Evolutionary conservation across 2,888 invertebrate genomes (phyloP), one percentile per base, ranked within the genome.

Genomic region (Reticulitermes lucifugus): DNA sequence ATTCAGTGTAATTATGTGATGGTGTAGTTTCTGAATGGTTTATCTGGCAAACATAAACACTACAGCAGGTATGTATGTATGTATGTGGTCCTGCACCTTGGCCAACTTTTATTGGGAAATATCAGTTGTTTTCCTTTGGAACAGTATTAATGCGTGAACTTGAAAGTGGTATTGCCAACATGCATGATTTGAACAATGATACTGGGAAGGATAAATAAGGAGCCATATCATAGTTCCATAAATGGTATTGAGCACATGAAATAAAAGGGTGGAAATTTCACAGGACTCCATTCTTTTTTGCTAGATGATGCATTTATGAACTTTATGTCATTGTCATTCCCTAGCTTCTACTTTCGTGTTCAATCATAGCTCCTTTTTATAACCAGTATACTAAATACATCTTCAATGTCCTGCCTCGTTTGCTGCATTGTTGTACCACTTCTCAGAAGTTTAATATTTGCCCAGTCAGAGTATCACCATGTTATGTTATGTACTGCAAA

Each of bases 71-170:
- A 21, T 51, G 14, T 12, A 51, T 51, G 51, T 51, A 14, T 51
- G 14, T 55, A 65, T 25, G 29, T n/a, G 79, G 79, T 55, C 55
- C 25, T 79, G 79, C 46, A 79, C 51, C 46, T 79, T 46, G 51
- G 51, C 12, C n/a, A 29, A 18, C n/a, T 51, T 51, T 25, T 79
- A 51, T 79, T 51, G 22, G 75, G 41, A 73, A 51, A 35, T 46
- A 55, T 41, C 51, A n/a, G 29, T 29, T 83, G 25, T 75, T 55
- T 73, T 59, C 55, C 55, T 25, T 55, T 51, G 83, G 83, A 83
- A 29, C 75, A 83, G 75, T 75, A 75, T 83, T 83, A 83, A 83
- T 43, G 51, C 51, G 41, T 55, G 29, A 41, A 14, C n/a, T 46
- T 71, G 35, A 59, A 14, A 83, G 46, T 71, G 71, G 25, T n/a